Conservation (phyloP, 2,113 vertebrate genomes). For the Dasypus novemcinctus region DNA sequence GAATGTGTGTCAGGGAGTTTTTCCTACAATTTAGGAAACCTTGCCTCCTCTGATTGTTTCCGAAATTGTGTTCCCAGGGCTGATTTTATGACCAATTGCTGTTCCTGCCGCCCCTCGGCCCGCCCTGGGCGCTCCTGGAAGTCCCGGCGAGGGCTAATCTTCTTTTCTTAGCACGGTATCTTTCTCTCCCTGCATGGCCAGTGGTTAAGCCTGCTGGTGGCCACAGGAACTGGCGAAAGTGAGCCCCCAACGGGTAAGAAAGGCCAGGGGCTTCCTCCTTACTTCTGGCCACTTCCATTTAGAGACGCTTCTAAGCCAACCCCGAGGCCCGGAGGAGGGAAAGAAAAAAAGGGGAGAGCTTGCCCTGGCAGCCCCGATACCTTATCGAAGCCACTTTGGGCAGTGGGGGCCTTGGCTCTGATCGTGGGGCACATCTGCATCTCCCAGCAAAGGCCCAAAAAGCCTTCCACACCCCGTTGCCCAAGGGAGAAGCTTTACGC, state of each 20-base stretch:
- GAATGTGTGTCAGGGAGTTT: neutral
- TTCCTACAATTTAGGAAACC: neutral
- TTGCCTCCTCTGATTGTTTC: slow-evolving; percentile 19
- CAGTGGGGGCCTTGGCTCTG: rapidly evolving
- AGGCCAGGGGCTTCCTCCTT: neutral
- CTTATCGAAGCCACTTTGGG: neutral
- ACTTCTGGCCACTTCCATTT: neutral
- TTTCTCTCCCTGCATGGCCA: slow-evolving; percentile 1
- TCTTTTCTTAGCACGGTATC: neutral
- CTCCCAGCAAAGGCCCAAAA: neutral
- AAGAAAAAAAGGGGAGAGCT: neutral
- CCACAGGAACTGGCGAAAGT: neutral
- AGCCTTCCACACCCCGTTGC: rapidly evolving
- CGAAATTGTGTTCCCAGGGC: neutral
- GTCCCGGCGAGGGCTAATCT: neutral
- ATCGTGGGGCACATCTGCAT: rapidly evolving
- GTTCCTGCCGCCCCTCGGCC: neutral
- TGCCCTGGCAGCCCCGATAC: neutral
- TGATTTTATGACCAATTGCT: neutral
- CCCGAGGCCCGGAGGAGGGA: neutral
- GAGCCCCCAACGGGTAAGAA: neutral
- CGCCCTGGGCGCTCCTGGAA: rapidly evolving
- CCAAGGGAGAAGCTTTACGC: neutral
- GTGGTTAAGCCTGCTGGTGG: neutral
- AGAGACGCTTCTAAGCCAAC: neutral